Evolutionary conservation across 1,140 invertebrate genomes (phyloP), one percentile per base, ranked within the genome.

Genomic region (Neodiprion pinetum): DNA sequence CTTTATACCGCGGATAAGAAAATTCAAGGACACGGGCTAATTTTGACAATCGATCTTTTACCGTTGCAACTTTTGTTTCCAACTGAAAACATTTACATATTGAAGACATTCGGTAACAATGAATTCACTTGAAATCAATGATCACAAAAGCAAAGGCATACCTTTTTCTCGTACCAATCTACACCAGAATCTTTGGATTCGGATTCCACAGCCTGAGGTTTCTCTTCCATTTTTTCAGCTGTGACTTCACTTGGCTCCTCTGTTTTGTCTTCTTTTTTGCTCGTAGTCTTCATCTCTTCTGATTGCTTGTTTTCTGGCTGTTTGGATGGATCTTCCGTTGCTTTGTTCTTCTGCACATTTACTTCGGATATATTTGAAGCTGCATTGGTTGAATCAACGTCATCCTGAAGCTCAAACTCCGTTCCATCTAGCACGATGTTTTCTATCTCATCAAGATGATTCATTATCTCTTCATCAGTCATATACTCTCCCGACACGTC

Each of bases 1-100:
- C 84, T 67, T 88, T 82, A 72, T 88, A 89, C 61, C 78, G 48
- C 48, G 86, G 85, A 79, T 89, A 89, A 65, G 87, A 86, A 71
- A 81, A 81, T 76, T 83, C 83, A 67, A 88, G 75, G 11, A 89
- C 84, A 74, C 84, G 79, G 1, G 87, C 83, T 67, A 89, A 80
- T 78, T 88, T 89, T 17, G 84, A 81, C 10, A 89, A 72, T 68
- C 85, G 80, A 66, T 87, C 85, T 75, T 83, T 84, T 5, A 88
- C 81, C 14, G 80, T 76, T 11, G 71, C 66, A 48, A 83, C 81
- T 77, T 89, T 89, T 4, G 78, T 77, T 48, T 77, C 72, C 48
- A 89, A 75, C 87, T 88, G 67, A 9, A 83, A 82, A 48, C 61
- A 78, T 66, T 21, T 66, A 7, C 21, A 66, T 66, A 7, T 66